phyloP scores from a whole-genome alignment of 2,113 vertebrate species.

The Trematomus loennbergii region DNA sequence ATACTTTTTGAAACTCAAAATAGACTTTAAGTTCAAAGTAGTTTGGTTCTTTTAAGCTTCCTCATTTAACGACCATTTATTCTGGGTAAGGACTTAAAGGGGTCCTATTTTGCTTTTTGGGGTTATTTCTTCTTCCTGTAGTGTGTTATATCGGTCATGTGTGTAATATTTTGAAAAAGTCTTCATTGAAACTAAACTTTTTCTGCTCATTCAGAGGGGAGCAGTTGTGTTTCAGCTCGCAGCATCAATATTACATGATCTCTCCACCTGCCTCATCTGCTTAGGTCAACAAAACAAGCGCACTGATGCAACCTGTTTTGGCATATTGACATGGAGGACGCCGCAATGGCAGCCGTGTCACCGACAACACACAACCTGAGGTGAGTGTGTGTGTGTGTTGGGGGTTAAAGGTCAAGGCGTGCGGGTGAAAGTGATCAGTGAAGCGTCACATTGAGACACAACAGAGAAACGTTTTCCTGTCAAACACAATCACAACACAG shows the following conservation, averaged over 20 bases:
- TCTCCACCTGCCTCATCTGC: slow-evolving; percentile 31
- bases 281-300: slow-evolving; percentile 26
- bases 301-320: slow-evolving; percentile 45
- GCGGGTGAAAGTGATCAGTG: slow-evolving; percentile 33
- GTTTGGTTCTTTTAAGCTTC: too few species aligned
- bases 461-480: slow-evolving; percentile 25
- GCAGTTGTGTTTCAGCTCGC: slow-evolving; percentile 17
- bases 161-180: too few species aligned
- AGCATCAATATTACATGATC: slow-evolving; percentile 22
- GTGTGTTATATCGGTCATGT: too few species aligned
- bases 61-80: too few species aligned
- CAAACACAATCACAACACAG: slow-evolving; percentile 37
- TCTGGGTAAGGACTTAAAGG: too few species aligned
- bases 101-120: too few species aligned
- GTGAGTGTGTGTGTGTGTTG: slow-evolving; percentile 1
- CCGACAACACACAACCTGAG: not conserved
- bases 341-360: not conserved
- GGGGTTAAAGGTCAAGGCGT: slow-evolving; percentile 46
- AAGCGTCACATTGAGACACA: slow-evolving; percentile 20
- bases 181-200: not conserved
- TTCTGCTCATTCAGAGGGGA: not conserved
- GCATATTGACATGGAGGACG: slow-evolving; percentile 39
- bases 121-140: too few species aligned
- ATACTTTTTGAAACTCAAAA: too few species aligned
- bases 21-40: too few species aligned